These are phyloP conservation scores for Corythaixoides concolor DNA, from an alignment of 2,113 vertebrate genomes.

Conservation along the genomic window DNA sequence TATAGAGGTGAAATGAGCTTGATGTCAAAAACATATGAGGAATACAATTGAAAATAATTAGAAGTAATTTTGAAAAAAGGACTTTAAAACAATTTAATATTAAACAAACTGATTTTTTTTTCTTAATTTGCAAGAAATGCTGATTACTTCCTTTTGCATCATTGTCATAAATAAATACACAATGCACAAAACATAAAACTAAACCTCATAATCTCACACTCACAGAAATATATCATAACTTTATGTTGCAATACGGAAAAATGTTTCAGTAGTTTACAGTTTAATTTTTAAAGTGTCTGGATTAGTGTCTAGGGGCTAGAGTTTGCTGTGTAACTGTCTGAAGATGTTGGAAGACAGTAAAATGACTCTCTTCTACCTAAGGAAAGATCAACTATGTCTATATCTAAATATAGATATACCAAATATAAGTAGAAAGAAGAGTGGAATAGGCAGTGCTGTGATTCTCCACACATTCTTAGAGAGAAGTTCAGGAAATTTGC, in stretches of 20 bases:
- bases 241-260: neutral
- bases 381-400: rapidly evolving
- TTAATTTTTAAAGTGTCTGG: neutral
- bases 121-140: neutral
- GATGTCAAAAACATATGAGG: neutral
- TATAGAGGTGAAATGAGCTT: neutral
- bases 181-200: neutral
- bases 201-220: neutral
- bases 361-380: neutral
- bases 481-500: neutral
- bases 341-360: neutral
- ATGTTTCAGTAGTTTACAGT: neutral
- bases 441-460: neutral
- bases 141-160: neutral
- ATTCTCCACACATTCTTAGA: neutral
- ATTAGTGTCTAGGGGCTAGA: neutral
- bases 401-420: neutral
- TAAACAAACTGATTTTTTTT: neutral
- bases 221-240: neutral
- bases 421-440: neutral
- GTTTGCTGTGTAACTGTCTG: neutral
- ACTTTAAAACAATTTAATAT: neutral
- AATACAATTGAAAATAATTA: neutral
- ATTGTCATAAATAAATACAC: neutral
- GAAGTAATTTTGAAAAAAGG: neutral